Percentiles rank a stretch among this genome's conserved stretches.
Conservation (phyloP, 2,113 vertebrate genomes). For the Hypomesus transpacificus region DNA sequence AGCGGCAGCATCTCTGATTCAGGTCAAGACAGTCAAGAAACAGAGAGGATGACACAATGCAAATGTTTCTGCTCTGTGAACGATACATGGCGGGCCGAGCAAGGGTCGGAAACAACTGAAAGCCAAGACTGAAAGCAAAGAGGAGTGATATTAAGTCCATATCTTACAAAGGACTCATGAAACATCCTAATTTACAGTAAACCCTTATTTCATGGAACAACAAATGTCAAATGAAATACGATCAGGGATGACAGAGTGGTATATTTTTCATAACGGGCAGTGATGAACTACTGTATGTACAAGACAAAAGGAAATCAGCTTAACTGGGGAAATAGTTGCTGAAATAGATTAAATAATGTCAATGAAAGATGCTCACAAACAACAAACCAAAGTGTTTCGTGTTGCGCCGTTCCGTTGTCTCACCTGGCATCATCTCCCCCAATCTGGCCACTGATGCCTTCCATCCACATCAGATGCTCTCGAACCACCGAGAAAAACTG, state of each 20-base stretch:
- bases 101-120: too few relatives aligned
- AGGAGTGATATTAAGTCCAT: neutral
- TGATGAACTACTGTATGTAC: constrained; percentile 19
- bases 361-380: too few relatives aligned
- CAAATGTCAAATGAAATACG: constrained; percentile 28
- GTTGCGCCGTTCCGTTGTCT: neutral
- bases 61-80: neutral
- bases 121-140: neutral
- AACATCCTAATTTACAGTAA: neutral
- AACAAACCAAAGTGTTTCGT: neutral
- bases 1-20: constrained; percentile 79
- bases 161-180: too few relatives aligned
- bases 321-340: constrained; percentile 5
- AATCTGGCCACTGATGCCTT: constrained; percentile 88
- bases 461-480: constrained; percentile 93
- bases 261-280: constrained; percentile 12
- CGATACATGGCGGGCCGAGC: too few relatives aligned
- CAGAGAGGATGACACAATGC: neutral
- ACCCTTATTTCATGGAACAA: constrained; percentile 9
- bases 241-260: constrained; percentile 34
- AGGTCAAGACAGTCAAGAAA: neutral
- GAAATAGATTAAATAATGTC: neutral
- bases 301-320: constrained; percentile 12
- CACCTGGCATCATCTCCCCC: constrained; percentile 85
- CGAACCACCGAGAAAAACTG: constrained; percentile 88